A percentile compares a stretch with the other conserved stretches of the same genome.
Evolutionary conservation across 2,113 vertebrate genomes (phyloP).

Genomic region (Pelmatolapia mariae): DNA sequence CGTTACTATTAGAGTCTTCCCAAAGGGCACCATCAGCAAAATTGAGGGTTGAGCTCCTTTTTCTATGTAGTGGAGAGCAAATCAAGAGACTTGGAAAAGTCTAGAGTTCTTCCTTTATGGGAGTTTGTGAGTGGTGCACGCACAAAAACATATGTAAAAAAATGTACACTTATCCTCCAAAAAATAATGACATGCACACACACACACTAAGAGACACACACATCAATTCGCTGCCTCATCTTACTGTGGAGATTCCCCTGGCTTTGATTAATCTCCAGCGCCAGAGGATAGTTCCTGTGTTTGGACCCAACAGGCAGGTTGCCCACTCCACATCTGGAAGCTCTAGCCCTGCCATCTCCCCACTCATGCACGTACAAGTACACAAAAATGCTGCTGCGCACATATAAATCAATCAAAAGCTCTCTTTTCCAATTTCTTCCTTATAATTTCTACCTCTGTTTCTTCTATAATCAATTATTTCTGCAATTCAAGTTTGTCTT

Average conservation of each 20-base stretch:
- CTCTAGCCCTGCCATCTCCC: conserved; percentile 42
- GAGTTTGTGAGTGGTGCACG: conserved; percentile 7
- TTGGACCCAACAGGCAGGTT: conserved; percentile 67
- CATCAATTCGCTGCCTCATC: neutral
- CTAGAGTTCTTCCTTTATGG: conserved; percentile 3
- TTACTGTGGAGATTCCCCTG: conserved; percentile 61
- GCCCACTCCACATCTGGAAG: conserved; percentile 77
- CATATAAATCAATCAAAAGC: conserved; percentile 17
- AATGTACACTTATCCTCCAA: conserved; percentile 12
- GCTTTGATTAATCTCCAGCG: conserved; percentile 72
- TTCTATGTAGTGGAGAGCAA: conserved; percentile 22
- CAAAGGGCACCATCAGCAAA: conserved; percentile 45
- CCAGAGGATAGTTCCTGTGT: conserved; percentile 72
- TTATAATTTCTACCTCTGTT: conserved; percentile 33
- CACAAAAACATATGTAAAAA: conserved; percentile 15
- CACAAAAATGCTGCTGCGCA: conserved; percentile 4
- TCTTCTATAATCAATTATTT: conserved; percentile 8
- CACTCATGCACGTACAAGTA: conserved; percentile 3
- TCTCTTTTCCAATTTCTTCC: neutral
- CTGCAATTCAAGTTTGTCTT: neutral
- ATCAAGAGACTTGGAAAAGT: conserved; percentile 46
- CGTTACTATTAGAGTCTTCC: conserved; percentile 26
- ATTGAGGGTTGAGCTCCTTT: conserved; percentile 27
- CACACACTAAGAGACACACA: neutral
- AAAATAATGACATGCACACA: conserved; percentile 17